These are phyloP conservation scores for Caenorhabditis panamensis DNA, from an alignment of 2,888 invertebrate species.

Conservation along the genomic window DNA sequence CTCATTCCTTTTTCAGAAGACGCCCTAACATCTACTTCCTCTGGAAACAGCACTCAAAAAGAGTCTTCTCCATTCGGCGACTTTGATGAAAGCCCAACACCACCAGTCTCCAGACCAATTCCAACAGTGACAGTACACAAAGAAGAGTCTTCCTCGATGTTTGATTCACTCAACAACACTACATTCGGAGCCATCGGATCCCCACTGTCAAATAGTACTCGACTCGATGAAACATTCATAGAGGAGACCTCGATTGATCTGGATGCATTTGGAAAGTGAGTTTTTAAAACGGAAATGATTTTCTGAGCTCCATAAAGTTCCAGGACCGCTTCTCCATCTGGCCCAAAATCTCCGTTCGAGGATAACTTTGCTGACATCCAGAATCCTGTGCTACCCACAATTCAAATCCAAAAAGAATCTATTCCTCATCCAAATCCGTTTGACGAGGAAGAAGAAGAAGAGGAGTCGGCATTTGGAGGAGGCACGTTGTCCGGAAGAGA, in stretches of 20 bases:
- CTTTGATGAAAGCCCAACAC: conserved; percentile 43
- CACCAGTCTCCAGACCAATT: conserved; percentile 5
- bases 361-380: conserved; percentile 49
- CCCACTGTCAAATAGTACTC: conserved; percentile 64
- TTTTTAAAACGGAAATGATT: too few species aligned
- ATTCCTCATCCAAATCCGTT: conserved; percentile 60
- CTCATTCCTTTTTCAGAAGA: conserved; percentile 25
- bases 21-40: conserved; percentile 64
- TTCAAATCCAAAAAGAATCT: conserved; percentile 15
- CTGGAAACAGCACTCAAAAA: conserved; percentile 70
- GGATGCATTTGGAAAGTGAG: conserved; percentile 51
- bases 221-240: conserved; percentile 63
- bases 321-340: conserved; percentile 20
- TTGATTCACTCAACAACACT: conserved; percentile 45
- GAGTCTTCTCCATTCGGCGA: conserved; percentile 64
- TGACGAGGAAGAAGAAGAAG: conserved; percentile 64
- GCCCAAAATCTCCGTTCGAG: conserved; percentile 58
- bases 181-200: conserved; percentile 64
- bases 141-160: conserved; percentile 25
- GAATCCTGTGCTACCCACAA: conserved; percentile 11
- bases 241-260: conserved; percentile 66
- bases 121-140: not conserved
- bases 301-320: conserved; percentile 1
- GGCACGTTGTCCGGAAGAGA: conserved; percentile 70
- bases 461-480: conserved; percentile 51